A percentile compares a stretch with the other conserved stretches of the same genome.
Conservation (phyloP, 2,797 vertebrate genomes). For the Brachyrhaphis roseni region DNA sequence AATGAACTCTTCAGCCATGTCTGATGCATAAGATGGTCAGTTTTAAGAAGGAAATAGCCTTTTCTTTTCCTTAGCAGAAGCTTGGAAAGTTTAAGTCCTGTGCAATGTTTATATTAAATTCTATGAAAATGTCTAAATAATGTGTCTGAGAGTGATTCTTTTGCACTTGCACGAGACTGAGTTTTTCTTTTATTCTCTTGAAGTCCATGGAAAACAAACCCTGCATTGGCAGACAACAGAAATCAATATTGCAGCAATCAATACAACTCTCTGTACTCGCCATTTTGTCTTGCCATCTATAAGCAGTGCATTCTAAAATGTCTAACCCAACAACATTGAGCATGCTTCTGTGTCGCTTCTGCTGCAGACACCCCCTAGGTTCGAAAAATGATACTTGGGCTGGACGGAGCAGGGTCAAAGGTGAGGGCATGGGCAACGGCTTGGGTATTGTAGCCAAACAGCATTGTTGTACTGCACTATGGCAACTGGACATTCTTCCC, state of each 20-base stretch:
- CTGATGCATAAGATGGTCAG: not conserved
- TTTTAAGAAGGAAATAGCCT: not conserved
- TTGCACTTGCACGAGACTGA: slow-evolving; percentile 20
- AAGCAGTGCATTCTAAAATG: slow-evolving; percentile 70
- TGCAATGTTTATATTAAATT: not conserved
- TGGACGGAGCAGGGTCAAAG: slow-evolving; percentile 69
- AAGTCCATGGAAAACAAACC: slow-evolving; percentile 54
- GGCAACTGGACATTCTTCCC: slow-evolving; percentile 79
- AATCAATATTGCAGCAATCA: slow-evolving; percentile 78
- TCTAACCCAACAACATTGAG: slow-evolving; percentile 57
- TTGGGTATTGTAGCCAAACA: slow-evolving; percentile 72
- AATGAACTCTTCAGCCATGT: not conserved
- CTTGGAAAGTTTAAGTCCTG: slow-evolving; percentile 1
- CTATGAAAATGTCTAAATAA: not conserved
- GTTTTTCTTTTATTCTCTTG: slow-evolving; percentile 38
- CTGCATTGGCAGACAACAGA: slow-evolving; percentile 61
- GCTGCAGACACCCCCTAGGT: slow-evolving; percentile 45
- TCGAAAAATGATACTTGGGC: slow-evolving; percentile 77
- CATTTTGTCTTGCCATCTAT: slow-evolving; percentile 72
- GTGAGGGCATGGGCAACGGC: slow-evolving; percentile 62
- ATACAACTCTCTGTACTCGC: slow-evolving; percentile 70
- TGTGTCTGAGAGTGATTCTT: slow-evolving; percentile 23
- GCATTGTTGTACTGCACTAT: slow-evolving; percentile 78
- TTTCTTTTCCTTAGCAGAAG: not conserved
- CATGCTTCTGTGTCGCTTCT: slow-evolving; percentile 60